These are phyloP conservation scores for Tryphoninae sp. DNA, from an alignment of 2,888 invertebrate species.

Conservation along the genomic window DNA sequence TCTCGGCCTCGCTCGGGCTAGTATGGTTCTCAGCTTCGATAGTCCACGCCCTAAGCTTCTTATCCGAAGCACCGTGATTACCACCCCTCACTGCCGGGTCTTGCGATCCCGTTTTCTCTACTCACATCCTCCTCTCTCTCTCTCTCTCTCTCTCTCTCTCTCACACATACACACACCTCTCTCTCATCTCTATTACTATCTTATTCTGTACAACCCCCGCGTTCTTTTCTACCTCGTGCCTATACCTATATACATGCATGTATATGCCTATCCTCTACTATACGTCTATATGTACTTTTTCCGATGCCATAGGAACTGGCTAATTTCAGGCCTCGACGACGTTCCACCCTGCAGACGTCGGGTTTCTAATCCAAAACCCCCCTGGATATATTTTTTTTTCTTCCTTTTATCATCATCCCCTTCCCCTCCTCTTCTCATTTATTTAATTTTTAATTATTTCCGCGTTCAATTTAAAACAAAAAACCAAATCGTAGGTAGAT, in stretches of 20 bases:
- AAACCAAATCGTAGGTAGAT: no score
- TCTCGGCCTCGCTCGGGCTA: slow-evolving; percentile 29
- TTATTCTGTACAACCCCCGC: slow-evolving; percentile 41
- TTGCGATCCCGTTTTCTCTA: slow-evolving; percentile 35
- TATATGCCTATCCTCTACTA: neutral
- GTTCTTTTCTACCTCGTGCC: slow-evolving; percentile 22
- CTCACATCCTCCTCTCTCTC: neutral
- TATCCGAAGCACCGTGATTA: slow-evolving; percentile 68
- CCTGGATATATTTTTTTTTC: slow-evolving; percentile 24
- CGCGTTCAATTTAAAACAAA: no score
- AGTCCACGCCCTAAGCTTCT: slow-evolving; percentile 65
- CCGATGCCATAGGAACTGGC: slow-evolving; percentile 56
- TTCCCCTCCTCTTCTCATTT: neutral
- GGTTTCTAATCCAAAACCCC: slow-evolving; percentile 63
- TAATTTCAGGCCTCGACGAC: slow-evolving; percentile 64
- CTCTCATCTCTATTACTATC: slow-evolving; percentile 50
- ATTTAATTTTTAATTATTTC: neutral
- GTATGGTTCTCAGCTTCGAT: slow-evolving; percentile 54
- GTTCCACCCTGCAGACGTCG: slow-evolving; percentile 45
- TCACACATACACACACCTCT: no score
- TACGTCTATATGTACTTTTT: slow-evolving; percentile 27
- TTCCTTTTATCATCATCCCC: slow-evolving; percentile 3
- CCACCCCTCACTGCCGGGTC: slow-evolving; percentile 48
- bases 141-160: neutral
- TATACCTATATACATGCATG: neutral